phyloP scores from a whole-genome alignment of 2,797 vertebrate species.

The Chiroxiphia lanceolata region DNA sequence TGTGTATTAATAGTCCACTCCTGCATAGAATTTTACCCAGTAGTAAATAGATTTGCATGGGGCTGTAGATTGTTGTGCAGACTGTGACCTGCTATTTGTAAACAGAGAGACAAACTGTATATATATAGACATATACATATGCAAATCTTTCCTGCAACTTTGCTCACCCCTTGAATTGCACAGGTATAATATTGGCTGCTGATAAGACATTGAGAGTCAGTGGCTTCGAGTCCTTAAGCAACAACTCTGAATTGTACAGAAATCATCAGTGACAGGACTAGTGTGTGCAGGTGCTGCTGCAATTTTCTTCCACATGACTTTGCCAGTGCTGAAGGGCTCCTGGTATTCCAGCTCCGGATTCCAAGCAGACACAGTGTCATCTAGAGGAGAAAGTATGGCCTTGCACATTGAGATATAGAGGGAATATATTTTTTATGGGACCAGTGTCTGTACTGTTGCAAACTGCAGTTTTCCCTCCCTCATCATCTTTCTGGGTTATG shows the following conservation, averaged over 20 bases:
- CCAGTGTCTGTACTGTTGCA: neutral
- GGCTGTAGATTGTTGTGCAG: neutral
- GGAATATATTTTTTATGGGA: neutral
- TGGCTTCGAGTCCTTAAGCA: neutral
- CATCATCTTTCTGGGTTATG: neutral
- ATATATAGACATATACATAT: neutral
- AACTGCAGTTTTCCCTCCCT: neutral
- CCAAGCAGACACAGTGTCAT: slow-evolving; percentile 64
- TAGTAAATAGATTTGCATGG: neutral
- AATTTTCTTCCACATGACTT: slow-evolving; percentile 42
- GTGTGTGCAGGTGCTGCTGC: slow-evolving; percentile 30
- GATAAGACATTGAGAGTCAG: neutral
- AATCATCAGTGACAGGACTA: neutral
- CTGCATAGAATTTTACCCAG: neutral
- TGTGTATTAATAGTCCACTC: neutral
- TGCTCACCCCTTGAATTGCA: neutral
- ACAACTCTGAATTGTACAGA: neutral
- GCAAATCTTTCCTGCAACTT: neutral
- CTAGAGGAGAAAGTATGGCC: slow-evolving; percentile 53
- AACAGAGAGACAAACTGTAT: neutral
- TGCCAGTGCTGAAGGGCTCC: slow-evolving; percentile 18
- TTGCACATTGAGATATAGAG: neutral
- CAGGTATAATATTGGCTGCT: neutral
- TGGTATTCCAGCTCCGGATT: neutral
- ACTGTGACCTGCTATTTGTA: neutral